Base-by-base conservation (phyloP, 2,113 vertebrate species). In the Anhinga anhinga region DNA sequence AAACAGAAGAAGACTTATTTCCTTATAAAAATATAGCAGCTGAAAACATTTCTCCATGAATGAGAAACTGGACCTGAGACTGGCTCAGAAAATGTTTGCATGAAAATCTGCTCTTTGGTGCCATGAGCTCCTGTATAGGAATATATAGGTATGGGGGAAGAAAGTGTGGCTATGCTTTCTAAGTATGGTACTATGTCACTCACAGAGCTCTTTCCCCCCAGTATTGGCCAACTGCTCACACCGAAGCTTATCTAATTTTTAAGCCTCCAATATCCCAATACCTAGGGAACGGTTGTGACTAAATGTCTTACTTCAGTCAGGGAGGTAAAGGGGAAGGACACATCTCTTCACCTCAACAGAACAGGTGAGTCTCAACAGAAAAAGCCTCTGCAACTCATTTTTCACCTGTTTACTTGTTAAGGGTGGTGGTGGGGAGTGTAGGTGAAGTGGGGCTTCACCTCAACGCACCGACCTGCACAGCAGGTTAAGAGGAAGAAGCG, bases 361-460 rank as follows among this genome's bases (percentile, higher is more conserved):
- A 62, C 13, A 86, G 15, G 7, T 9, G 13, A 8, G 8, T 61
- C 49, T 42, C 61, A 65, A 61, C 11, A 71, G 25, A 21, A 74
- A 70, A 67, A 58, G 44, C 82, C 8, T 47, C 11, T 26, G 1
- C 34, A 45, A 21, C 10, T 11, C 6, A n/a, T 62, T 91, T 82
- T 74, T 63, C 52, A 85, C 29, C 7, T 53, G 8, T 70, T 85
- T 49, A 55, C 10, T 50, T 66, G 26, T n/a, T 36, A 71, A 59
- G 36, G 55, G 14, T 1, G 2, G 19, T 1, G 2, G 22, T 9
- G 14, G 3, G 5, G 8, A 79, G 14, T 11, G 13, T 7, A 73
- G 18, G 11, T 56, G 49, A 79, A 93, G 20, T 25, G 19, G 16
- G 21, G 9, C 36, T 86, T 59, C 83, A 70, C 9, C 34, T 77